These are phyloP conservation scores for Chaenodraco wilsoni DNA, from an alignment of 2,797 vertebrate genomes.

Conservation along the genomic window DNA sequence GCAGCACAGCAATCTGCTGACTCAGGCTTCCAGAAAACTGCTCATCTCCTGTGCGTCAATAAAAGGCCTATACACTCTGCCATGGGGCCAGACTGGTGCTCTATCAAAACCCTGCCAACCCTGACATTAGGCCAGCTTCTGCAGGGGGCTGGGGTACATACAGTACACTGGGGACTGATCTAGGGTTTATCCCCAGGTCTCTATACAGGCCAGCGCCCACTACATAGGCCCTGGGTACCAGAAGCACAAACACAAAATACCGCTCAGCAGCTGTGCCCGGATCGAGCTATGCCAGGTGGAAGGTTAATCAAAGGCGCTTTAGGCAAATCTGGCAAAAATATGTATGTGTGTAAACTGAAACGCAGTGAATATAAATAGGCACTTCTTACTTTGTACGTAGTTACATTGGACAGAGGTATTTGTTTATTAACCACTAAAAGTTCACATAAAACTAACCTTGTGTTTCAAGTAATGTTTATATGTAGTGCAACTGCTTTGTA, in stretches of 20 bases:
- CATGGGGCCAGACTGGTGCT: constrained; percentile 60
- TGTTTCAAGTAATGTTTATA: neutral
- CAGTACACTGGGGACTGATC: constrained; percentile 58
- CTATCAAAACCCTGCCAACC: constrained; percentile 71
- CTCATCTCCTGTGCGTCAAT: constrained; percentile 72
- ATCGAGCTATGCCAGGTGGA: constrained; percentile 37
- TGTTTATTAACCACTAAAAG: constrained; percentile 18
- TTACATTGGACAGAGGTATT: constrained; percentile 6
- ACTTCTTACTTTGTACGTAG: constrained; percentile 80
- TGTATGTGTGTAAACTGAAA: constrained; percentile 16
- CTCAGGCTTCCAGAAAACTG: constrained; percentile 67
- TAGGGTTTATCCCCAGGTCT: constrained; percentile 65
- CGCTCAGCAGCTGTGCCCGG: constrained; percentile 70
- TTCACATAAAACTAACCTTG: neutral
- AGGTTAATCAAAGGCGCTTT: constrained; percentile 53
- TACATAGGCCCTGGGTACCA: constrained; percentile 60
- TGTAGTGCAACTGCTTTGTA: neutral
- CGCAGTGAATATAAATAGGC: constrained; percentile 10
- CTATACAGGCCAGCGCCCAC: constrained; percentile 63
- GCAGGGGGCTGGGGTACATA: constrained; percentile 28
- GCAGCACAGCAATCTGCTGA: constrained; percentile 72
- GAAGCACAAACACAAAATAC: constrained; percentile 59
- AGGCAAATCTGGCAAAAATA: constrained; percentile 65
- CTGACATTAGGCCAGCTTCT: constrained; percentile 55
- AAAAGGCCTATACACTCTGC: constrained; percentile 64